phyloP scores from a whole-genome alignment of 2,888 invertebrate genomes.

The Cepaea hortensis region DNA sequence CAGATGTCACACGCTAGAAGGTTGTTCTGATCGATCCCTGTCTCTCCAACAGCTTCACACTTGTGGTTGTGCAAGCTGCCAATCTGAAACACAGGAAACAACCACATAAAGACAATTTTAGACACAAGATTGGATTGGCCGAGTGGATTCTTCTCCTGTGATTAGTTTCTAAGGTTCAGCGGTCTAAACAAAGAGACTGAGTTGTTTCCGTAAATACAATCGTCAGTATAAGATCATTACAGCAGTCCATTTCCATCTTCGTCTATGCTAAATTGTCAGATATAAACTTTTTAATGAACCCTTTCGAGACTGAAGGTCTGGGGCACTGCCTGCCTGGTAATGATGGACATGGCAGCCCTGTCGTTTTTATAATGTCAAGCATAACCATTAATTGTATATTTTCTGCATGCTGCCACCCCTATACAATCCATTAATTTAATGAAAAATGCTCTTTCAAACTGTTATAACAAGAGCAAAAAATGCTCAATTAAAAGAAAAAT shows the following conservation, averaged over 20 bases:
- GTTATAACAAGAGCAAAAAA: no score
- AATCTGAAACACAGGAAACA: slow-evolving; percentile 46
- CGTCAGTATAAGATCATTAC: not conserved
- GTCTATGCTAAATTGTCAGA: not conserved
- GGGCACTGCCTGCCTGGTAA: no score
- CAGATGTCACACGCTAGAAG: slow-evolving; percentile 58
- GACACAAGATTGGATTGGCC: no score
- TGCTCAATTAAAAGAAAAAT: no score
- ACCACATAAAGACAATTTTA: not conserved
- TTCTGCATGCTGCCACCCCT: no score
- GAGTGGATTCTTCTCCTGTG: no score
- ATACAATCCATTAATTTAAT: no score
- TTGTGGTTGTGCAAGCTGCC: slow-evolving; percentile 67
- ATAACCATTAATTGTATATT: no score
- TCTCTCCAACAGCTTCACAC: slow-evolving; percentile 55
- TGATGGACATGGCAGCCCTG: no score
- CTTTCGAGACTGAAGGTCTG: no score
- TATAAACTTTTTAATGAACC: not conserved
- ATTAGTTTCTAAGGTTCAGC: not conserved
- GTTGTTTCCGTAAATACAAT: not conserved
- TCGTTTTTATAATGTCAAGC: no score
- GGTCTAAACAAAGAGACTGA: not conserved
- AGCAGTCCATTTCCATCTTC: not conserved
- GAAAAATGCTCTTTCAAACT: no score
- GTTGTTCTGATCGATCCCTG: slow-evolving; percentile 29